Percentiles rank a stretch among this genome's conserved stretches.
These are phyloP conservation scores for Salpingus planirostris DNA, from an alignment of 2,888 invertebrate genomes.

Conservation along the genomic window DNA sequence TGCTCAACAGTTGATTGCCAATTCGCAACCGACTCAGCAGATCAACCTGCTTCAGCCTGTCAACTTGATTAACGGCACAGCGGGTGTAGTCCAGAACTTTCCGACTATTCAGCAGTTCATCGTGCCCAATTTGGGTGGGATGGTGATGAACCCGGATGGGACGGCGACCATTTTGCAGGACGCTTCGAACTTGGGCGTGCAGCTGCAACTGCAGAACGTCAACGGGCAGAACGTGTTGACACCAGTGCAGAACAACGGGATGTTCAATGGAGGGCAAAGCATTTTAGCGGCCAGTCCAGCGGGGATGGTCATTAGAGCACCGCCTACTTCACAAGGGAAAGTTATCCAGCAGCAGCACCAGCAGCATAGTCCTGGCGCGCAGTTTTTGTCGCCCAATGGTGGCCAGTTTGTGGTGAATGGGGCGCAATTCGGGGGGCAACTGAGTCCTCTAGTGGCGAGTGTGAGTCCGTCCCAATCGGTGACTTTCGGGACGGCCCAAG, in stretches of 20 bases:
- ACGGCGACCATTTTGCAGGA: slow-evolving; percentile 65
- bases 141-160: slow-evolving; percentile 73
- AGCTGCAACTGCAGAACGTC: slow-evolving; percentile 70
- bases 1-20: slow-evolving; percentile 59
- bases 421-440: slow-evolving; percentile 61
- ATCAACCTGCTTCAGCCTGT: slow-evolving; percentile 74
- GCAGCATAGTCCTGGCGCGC: slow-evolving; percentile 57
- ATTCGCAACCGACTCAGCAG: slow-evolving; percentile 46
- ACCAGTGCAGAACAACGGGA: slow-evolving; percentile 56
- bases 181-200: slow-evolving; percentile 60
- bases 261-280: slow-evolving; percentile 55
- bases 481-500: slow-evolving; percentile 26
- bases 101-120: slow-evolving; percentile 76
- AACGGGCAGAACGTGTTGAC: slow-evolving; percentile 69
- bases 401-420: slow-evolving; percentile 70
- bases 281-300: slow-evolving; percentile 56
- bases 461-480: slow-evolving; percentile 63
- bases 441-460: slow-evolving; percentile 70
- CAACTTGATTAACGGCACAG: slow-evolving; percentile 63
- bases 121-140: slow-evolving; percentile 68
- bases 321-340: slow-evolving; percentile 59
- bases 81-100: slow-evolving; percentile 64
- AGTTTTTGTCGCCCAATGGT: slow-evolving; percentile 64
- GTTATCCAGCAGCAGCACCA: slow-evolving; percentile 54
- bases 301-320: slow-evolving; percentile 72